Evolutionary conservation across 2,797 vertebrate genomes (phyloP).

Genomic region (Columba guinea): DNA sequence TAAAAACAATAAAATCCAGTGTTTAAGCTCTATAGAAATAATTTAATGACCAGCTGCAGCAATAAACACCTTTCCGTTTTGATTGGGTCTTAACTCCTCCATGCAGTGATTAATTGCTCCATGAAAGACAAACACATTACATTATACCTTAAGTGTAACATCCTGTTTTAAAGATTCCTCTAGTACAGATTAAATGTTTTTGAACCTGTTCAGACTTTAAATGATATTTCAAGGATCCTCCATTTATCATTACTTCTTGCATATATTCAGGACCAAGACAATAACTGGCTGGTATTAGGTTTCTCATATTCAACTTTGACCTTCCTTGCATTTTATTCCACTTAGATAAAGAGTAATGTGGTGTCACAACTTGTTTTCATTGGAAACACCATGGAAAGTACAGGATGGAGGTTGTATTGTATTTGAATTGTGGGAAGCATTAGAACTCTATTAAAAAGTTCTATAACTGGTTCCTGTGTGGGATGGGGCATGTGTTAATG

Average conservation of each 20-base stretch:
- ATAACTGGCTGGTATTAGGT: not conserved
- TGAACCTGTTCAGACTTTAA: conserved; percentile 34
- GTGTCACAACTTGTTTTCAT: not conserved
- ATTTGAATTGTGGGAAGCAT: not conserved
- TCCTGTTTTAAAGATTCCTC: conserved; percentile 65
- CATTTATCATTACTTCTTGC: not conserved
- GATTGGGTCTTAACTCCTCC: conserved; percentile 60
- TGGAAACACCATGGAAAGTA: not conserved
- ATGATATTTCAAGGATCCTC: conserved; percentile 2
- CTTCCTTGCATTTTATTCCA: not conserved
- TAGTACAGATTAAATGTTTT: conserved; percentile 34
- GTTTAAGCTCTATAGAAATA: conserved; percentile 68
- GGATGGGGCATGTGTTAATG: not conserved
- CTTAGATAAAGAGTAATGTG: not conserved
- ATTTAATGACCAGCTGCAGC: conserved; percentile 68
- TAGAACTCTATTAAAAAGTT: not conserved
- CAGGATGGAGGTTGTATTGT: not conserved
- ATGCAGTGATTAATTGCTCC: conserved; percentile 61
- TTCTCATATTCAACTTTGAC: not conserved
- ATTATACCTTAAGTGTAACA: conserved; percentile 62
- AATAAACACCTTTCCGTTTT: conserved; percentile 67
- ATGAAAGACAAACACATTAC: conserved; percentile 62
- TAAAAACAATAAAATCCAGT: conserved; percentile 63
- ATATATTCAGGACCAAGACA: not conserved
- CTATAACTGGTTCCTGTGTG: not conserved